Evolutionary conservation across 2,888 invertebrate genomes (phyloP).

Genomic region (Agriopis leucophaearia): DNA sequence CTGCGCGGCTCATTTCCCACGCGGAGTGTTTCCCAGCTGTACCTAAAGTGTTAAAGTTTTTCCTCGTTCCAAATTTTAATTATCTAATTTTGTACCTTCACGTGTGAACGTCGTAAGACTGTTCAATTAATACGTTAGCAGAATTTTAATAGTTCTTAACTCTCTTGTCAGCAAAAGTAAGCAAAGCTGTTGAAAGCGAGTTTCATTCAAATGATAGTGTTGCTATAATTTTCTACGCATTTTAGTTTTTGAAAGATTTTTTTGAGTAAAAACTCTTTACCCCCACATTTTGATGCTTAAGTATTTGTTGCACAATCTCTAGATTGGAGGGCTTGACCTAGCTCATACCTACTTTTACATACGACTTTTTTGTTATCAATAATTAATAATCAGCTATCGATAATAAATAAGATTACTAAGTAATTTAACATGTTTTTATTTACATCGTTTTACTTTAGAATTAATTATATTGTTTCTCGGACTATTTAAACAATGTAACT

Average conservation of each 20-base stretch:
- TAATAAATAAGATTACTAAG: background rate
- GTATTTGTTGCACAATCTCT: too few species aligned
- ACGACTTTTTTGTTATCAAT: too few species aligned
- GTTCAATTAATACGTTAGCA: too few species aligned
- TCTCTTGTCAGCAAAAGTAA: too few species aligned
- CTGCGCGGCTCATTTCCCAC: slow-evolving; percentile 31
- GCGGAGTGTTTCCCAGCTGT: slow-evolving; percentile 26
- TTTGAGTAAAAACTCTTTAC: too few species aligned
- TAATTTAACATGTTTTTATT: background rate
- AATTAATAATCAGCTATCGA: background rate
- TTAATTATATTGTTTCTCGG: background rate
- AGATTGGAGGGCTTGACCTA: too few species aligned
- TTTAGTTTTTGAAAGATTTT: too few species aligned
- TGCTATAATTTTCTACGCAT: too few species aligned
- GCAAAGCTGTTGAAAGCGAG: too few species aligned
- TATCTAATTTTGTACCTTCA: slow-evolving; percentile 6
- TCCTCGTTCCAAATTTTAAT: slow-evolving; percentile 24
- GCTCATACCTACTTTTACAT: background rate
- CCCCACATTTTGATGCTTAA: too few species aligned
- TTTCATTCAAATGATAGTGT: too few species aligned
- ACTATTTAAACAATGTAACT: background rate
- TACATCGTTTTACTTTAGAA: background rate
- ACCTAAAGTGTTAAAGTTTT: slow-evolving; percentile 28
- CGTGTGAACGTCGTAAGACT: background rate
- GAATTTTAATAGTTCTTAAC: too few species aligned